Base-by-base conservation (phyloP, 2,797 vertebrate species). In the Enteromius afrohamiltoni region DNA sequence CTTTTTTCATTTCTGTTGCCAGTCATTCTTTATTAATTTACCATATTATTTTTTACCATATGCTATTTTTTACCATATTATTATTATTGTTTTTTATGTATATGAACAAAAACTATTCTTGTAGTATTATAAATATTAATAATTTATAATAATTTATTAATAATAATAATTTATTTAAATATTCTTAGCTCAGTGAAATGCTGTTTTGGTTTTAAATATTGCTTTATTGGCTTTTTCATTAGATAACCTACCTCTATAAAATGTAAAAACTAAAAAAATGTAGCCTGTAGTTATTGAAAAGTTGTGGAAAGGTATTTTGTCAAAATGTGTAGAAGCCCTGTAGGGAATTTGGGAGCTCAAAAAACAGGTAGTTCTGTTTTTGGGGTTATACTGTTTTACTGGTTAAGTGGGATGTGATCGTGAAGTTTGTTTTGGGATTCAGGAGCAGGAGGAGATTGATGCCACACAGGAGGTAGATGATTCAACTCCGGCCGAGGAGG, bases 401-500 rank as follows among this genome's bases (percentile, higher is more conserved):
- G 23, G 26, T 78, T 45, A 9, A 77, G 23, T 64, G 47, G 40
- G 21, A 31, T 60, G 53, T 69, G 53, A 23, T 76, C 49, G 11
- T 77, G 42, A 21, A n/a, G 47, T 79, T 55, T 69, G 64, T 34
- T 80, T 21, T 55, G 34, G 82, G 8, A 77, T 49, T 53, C 45
- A 99, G 97, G 98, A 97, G 85, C 95, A 95, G 86, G 97, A 98
- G 90, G 97, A 97, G 86, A 95, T 99, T 85, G 94, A 96, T 80
- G 88, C 91, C 0, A 96, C 98, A 62, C 97, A 99, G 78, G 98
- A 99, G 88, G 34, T 94, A 68, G 96, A 98, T 87, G 98, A 99
- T 89, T 87, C 91, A 7, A 93, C 92, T 90, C 93, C 95, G 0
- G 91, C 96, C 86, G 94, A 95, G 86, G 98, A 99, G 90, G 97